Percentiles rank a stretch among this genome's conserved stretches.
These are phyloP conservation scores for Drosophila yooni DNA, from an alignment of 2,888 invertebrate species.

Conservation along the genomic window DNA sequence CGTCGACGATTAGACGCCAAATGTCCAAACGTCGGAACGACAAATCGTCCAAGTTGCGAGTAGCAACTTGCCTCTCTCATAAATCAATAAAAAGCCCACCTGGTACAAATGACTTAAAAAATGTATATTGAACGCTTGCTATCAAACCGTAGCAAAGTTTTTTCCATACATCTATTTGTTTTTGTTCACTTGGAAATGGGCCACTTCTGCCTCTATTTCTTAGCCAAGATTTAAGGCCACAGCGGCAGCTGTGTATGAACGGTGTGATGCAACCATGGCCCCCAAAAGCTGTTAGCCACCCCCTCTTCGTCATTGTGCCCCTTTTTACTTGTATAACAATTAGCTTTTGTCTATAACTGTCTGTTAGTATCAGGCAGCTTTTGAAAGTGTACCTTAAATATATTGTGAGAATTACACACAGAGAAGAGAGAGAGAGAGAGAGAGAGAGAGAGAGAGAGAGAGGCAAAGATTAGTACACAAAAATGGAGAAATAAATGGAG, in stretches of 20 bases:
- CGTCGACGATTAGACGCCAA: constrained; percentile 2
- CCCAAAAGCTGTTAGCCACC: constrained; percentile 12
- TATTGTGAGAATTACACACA: background rate
- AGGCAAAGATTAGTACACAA: background rate
- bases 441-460: background rate
- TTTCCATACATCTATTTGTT: background rate
- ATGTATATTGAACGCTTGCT: constrained; percentile 61
- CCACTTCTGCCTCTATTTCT: constrained; percentile 47
- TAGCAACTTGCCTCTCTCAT: constrained; percentile 44
- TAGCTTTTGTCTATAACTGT: constrained; percentile 27
- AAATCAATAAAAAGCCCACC: constrained; percentile 76
- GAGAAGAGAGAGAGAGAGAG: background rate
- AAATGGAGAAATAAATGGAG: background rate
- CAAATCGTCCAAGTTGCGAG: background rate
- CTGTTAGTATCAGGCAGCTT: background rate
- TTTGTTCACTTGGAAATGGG: constrained; percentile 22
- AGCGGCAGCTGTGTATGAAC: constrained; percentile 25
- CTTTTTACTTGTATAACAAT: constrained; percentile 18
- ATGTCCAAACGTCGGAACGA: constrained; percentile 19
- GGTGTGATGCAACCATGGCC: constrained; percentile 6
- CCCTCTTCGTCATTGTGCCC: too few species aligned
- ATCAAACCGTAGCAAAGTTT: constrained; percentile 24
- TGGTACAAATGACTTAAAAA: constrained; percentile 73
- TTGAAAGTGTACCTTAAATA: background rate
- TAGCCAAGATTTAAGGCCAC: constrained; percentile 47